Evolutionary conservation across 2,113 vertebrate species (phyloP).

Genomic region (Tyto alba): DNA sequence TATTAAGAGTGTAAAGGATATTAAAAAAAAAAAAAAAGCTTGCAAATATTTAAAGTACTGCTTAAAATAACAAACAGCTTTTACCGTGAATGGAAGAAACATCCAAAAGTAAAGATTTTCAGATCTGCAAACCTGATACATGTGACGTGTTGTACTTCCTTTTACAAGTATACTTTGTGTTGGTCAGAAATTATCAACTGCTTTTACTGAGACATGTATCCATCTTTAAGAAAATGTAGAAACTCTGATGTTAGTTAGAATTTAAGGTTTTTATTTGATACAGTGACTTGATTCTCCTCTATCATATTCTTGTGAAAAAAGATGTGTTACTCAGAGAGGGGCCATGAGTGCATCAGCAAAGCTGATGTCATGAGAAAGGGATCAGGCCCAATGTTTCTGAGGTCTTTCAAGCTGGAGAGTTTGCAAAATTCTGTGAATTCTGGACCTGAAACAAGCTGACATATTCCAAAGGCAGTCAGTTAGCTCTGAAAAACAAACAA

Average conservation of each 20-base stretch:
- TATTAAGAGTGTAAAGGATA: not conserved
- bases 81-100: not conserved
- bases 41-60: not conserved
- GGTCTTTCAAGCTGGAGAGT: not conserved
- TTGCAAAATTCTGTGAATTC: conserved; percentile 13
- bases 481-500: not conserved
- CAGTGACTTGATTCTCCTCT: not conserved
- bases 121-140: not conserved
- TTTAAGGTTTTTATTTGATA: not conserved
- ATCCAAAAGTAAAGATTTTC: not conserved
- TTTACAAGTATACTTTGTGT: not conserved
- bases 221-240: not conserved
- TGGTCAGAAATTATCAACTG: not conserved
- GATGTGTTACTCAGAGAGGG: not conserved
- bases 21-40: not conserved
- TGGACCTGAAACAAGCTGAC: not conserved
- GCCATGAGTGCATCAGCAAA: not conserved
- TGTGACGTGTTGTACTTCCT: fast-evolving
- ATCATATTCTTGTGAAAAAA: not conserved
- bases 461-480: not conserved
- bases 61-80: not conserved
- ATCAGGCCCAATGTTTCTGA: not conserved
- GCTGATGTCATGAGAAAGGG: not conserved
- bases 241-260: not conserved
- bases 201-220: not conserved